Evolutionary conservation across 2,113 vertebrate species (phyloP), one percentile per base, ranked within the genome.

Genomic region (Bungarus multicinctus): DNA sequence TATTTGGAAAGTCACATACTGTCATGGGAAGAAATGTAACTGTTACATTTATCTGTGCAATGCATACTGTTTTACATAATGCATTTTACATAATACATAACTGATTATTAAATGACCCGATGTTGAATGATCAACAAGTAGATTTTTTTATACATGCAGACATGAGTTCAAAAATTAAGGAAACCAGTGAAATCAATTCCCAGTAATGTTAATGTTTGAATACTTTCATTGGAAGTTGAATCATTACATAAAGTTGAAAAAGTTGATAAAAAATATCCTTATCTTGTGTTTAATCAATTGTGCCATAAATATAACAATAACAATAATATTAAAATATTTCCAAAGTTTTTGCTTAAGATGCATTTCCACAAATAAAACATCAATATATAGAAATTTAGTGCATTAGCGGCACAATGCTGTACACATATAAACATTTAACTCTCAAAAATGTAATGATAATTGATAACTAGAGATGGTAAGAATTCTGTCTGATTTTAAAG

Each of bases 31-130:
- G n/a, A 91, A 91, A 92, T 91, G 88, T 96, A 95, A 18, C 69
- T 81, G 20, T 81, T 81, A 95, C 91, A 95, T 96, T 94, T 96
- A 92, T 30, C 55, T 53, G 88, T 95, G 57, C 89, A 91, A 93
- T 5, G 90, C 90, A 93, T 39, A 85, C 18, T 54, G 34, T 52
- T 87, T 52, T 87, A 50, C 45, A 60, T 10, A 60, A 60, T 60
- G 25, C 8, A 30, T 18, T 50, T 50, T 47, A 87, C 92, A 89
- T 91, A 95, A 95, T 95, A 91, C 91, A 95, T 94, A 96, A 94
- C 85, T 81, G 91, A 53, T 18, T 47, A 25, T 6, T 90, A 60
- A 88, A 54, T 89, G 45, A 86, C 45, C 92, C 14, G 2, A 95
- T 58, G 30, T 27, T 60, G 88, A 91, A 95, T 86, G 94, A 93